Evolutionary conservation across 2,113 vertebrate species (phyloP).

Genomic region (Hyaena hyaena): DNA sequence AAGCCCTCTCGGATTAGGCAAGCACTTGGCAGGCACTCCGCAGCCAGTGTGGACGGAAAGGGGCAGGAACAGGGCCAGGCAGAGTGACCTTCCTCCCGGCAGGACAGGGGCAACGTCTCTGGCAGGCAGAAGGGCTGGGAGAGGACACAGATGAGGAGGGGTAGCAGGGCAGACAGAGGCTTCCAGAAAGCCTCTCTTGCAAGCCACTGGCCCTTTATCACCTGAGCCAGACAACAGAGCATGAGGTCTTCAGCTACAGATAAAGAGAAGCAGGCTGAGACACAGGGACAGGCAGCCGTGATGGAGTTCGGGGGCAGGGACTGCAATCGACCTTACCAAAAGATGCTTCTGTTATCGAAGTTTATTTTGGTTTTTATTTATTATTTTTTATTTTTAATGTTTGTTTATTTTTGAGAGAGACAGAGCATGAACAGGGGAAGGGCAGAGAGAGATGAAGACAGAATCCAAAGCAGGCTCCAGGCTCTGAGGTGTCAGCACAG

Average conservation of each 20-base stretch:
- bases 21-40: constrained; percentile 57
- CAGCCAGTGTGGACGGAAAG: not conserved
- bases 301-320: not conserved
- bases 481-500: too few species aligned
- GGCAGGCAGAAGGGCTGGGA: not conserved
- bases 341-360: not conserved
- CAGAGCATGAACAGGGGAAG: too few species aligned
- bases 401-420: too few species aligned
- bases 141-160: not conserved
- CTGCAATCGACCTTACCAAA: not conserved
- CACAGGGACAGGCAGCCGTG: not conserved
- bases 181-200: not conserved
- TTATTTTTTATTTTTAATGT: too few species aligned
- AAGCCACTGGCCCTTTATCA: not conserved
- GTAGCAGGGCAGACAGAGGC: not conserved
- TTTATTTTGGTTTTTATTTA: not conserved
- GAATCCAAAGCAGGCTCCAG: too few species aligned
- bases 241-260: not conserved
- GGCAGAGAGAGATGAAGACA: too few species aligned
- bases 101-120: not conserved
- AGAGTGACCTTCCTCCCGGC: not conserved
- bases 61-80: not conserved
- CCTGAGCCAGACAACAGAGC: not conserved
- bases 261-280: not conserved
- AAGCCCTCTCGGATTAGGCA: not conserved